Evolutionary conservation across 2,797 vertebrate genomes (phyloP).

Genomic region (Eospalax fontanierii): DNA sequence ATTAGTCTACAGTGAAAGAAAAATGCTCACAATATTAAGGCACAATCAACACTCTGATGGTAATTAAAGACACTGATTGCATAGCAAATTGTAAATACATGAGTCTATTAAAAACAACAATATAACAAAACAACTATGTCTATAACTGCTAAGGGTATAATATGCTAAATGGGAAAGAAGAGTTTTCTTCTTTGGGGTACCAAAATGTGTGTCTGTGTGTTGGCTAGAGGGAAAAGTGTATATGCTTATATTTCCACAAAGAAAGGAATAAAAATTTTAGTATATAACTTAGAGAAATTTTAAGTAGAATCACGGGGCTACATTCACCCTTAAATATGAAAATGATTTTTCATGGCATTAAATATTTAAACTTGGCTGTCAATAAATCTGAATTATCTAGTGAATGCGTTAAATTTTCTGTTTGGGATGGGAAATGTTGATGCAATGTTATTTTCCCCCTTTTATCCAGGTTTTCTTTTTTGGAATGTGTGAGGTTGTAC

Average conservation of each 20-base stretch:
- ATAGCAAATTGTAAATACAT: conserved; percentile 50
- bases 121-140: not conserved
- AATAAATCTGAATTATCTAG: not conserved
- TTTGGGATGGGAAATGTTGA: not conserved
- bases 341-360: not conserved
- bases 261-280: not conserved
- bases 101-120: conserved; percentile 54
- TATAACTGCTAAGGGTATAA: not conserved
- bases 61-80: conserved; percentile 50
- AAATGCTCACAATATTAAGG: conserved; percentile 22
- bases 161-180: not conserved
- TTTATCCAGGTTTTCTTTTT: not conserved
- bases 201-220: not conserved
- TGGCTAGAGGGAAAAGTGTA: not conserved
- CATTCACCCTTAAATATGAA: conserved; percentile 16
- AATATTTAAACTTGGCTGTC: not conserved
- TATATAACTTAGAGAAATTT: not conserved
- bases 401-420: not conserved
- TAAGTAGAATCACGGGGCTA: conserved; percentile 31
- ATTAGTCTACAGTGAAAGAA: conserved; percentile 44
- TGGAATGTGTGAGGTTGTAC: not conserved
- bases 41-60: not conserved
- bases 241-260: not conserved
- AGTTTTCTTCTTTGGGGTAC: not conserved
- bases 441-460: not conserved